phyloP scores from a whole-genome alignment of 2,113 vertebrate species.

The Equus quagga region DNA sequence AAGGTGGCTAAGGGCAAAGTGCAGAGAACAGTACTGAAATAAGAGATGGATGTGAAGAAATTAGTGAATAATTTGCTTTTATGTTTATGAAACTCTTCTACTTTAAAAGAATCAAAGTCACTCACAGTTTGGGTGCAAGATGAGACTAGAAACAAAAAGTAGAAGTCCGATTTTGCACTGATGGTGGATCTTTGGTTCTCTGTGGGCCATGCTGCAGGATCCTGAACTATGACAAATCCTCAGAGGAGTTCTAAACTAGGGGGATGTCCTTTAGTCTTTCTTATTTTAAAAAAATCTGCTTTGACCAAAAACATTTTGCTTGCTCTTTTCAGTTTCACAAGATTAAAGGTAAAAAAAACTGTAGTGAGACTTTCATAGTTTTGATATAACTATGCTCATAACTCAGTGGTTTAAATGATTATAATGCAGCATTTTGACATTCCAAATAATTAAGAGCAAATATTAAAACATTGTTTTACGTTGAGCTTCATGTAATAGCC shows the following conservation, averaged over 20 bases:
- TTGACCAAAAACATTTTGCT: neutral
- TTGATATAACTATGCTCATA: neutral
- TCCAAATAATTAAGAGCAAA: neutral
- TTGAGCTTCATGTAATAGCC: neutral
- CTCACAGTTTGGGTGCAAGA: neutral
- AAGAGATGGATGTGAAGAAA: neutral
- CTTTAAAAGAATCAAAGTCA: neutral
- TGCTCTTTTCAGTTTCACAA: neutral
- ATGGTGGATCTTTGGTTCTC: neutral
- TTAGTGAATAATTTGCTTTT: slow-evolving; percentile 27
- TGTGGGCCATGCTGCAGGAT: neutral
- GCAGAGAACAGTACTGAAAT: neutral
- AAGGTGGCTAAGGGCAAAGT: neutral
- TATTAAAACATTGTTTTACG: neutral
- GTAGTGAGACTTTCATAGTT: neutral
- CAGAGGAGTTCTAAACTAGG: neutral
- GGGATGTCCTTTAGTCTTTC: neutral
- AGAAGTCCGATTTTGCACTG: neutral
- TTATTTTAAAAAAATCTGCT: slow-evolving; percentile 17
- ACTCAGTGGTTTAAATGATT: neutral
- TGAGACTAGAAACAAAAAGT: neutral
- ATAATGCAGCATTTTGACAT: neutral
- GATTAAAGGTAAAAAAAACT: neutral
- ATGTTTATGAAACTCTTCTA: slow-evolving; percentile 8
- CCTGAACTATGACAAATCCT: neutral